These are phyloP conservation scores for Fragum fragum DNA, from an alignment of 2,888 invertebrate genomes.

Conservation along the genomic window DNA sequence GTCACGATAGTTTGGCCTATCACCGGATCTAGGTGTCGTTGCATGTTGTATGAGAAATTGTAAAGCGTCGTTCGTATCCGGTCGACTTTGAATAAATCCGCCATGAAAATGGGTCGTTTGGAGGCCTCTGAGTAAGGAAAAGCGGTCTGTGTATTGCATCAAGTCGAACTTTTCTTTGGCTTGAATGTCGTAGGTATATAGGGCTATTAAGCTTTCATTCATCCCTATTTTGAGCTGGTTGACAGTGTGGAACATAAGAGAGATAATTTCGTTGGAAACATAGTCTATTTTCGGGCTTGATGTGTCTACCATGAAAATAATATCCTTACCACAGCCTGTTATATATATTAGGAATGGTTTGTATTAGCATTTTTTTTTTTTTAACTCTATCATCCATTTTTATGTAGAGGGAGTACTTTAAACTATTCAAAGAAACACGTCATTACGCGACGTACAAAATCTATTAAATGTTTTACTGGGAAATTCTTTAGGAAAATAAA, in stretches of 20 bases:
- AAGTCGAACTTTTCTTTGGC: constrained; percentile 35
- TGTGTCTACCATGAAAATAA: constrained; percentile 54
- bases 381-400: too few relatives aligned
- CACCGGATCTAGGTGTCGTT: constrained; percentile 36
- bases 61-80: constrained; percentile 38
- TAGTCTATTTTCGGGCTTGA: neutral
- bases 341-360: too few relatives aligned
- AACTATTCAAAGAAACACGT: too few relatives aligned
- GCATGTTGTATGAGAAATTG: constrained; percentile 35
- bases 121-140: constrained; percentile 28
- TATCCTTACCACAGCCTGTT: constrained; percentile 46
- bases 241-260: constrained; percentile 26
- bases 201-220: constrained; percentile 37
- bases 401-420: too few relatives aligned
- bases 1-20: constrained; percentile 42
- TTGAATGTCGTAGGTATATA: constrained; percentile 28
- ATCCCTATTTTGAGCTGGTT: constrained; percentile 39
- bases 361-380: too few relatives aligned
- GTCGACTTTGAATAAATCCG: neutral
- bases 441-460: too few relatives aligned
- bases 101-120: constrained; percentile 14
- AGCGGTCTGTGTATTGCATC: constrained; percentile 24
- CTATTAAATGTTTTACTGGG: too few relatives aligned
- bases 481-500: too few relatives aligned
- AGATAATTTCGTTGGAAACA: constrained; percentile 18